Conservation (phyloP, 2,888 invertebrate species). For the Aquatica leii region DNA sequence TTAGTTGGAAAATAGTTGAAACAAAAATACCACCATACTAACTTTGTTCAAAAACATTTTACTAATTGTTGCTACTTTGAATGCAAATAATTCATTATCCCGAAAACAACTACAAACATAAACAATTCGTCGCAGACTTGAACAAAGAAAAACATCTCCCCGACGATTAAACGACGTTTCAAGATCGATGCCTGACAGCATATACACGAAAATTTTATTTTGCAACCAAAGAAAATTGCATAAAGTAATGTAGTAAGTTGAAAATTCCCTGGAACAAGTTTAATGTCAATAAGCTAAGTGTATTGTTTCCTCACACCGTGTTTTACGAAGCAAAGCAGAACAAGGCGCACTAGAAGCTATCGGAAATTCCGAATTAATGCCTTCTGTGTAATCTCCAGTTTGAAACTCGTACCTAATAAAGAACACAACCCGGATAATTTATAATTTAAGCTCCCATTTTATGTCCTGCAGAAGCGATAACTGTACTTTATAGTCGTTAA, state of each 20-base stretch:
- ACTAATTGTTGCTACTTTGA: conserved; percentile 14
- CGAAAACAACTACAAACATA: no score
- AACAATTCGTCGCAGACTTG: no score
- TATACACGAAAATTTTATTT: conserved; percentile 11
- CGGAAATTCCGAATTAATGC: conserved; percentile 55
- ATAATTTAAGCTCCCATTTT: conserved; percentile 50
- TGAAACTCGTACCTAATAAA: conserved; percentile 50
- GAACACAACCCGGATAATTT: conserved; percentile 48
- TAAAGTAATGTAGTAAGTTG: conserved; percentile 26
- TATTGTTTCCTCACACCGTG: conserved; percentile 43
- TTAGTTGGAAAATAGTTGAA: not conserved
- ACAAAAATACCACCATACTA: not conserved
- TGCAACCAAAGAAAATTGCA: conserved; percentile 24
- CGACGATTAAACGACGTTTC: conserved; percentile 1
- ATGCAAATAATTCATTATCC: no score
- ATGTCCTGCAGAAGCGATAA: conserved; percentile 48
- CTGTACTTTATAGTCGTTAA: conserved; percentile 50
- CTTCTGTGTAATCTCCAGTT: conserved; percentile 54
- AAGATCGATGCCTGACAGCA: not conserved
- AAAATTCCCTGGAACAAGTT: conserved; percentile 34
- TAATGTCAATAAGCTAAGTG: conserved; percentile 45
- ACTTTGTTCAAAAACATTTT: not conserved
- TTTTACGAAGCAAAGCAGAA: conserved; percentile 40
- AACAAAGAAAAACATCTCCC: no score
- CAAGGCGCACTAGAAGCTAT: conserved; percentile 42